Percentiles rank a stretch among this genome's conserved stretches.
phyloP scores from a whole-genome alignment of 2,888 invertebrate species.

The Pachycephus smyrnensis region DNA sequence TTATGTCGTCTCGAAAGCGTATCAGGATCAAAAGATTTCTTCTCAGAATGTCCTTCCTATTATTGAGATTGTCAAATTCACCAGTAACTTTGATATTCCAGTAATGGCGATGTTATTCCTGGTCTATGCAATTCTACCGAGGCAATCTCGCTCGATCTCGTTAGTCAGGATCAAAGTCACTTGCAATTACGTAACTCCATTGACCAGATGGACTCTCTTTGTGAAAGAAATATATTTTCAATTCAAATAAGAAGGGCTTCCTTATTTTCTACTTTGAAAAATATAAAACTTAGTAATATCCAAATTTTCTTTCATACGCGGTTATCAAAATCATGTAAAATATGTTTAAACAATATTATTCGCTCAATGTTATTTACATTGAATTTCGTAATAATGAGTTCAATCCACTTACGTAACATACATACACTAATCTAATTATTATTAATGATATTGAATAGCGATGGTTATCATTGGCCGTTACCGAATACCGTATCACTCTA shows the following conservation, averaged over 20 bases:
- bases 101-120: not conserved
- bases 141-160: not conserved
- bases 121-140: not conserved
- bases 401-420: too few relatives aligned
- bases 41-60: too few relatives aligned
- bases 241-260: not conserved
- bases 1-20: not conserved
- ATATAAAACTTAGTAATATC: not conserved
- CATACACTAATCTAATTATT: too few relatives aligned
- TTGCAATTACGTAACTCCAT: not conserved
- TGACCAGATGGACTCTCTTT: not conserved
- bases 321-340: too few relatives aligned
- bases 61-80: too few relatives aligned
- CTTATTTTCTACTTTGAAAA: not conserved
- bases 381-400: too few relatives aligned
- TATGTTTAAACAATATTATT: too few relatives aligned
- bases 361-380: too few relatives aligned
- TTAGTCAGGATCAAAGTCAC: not conserved
- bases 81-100: not conserved
- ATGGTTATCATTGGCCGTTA: too few relatives aligned
- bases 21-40: not conserved
- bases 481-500: too few relatives aligned
- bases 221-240: not conserved
- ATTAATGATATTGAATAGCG: too few relatives aligned
- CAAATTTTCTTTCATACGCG: not conserved